A percentile compares a stretch with the other conserved stretches of the same genome.
Evolutionary conservation across 2,888 invertebrate genomes (phyloP).

Genomic region (Serripes groenlandicus): DNA sequence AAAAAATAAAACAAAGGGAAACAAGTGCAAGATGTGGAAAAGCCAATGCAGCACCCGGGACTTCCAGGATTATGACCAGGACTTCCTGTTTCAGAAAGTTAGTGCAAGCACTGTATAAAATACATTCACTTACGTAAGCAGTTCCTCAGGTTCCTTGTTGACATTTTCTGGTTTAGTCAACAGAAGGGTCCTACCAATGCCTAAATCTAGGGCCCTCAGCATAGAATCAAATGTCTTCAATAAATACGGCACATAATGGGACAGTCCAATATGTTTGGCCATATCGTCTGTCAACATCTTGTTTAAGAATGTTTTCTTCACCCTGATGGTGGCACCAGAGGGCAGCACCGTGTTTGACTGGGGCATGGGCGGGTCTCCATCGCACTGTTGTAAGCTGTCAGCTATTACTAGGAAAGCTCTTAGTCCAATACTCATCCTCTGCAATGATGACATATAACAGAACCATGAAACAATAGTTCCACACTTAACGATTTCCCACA

Average conservation of each 20-base stretch:
- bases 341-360: slow-evolving; percentile 97
- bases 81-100: no score
- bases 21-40: no score
- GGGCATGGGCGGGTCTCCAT: slow-evolving; percentile 99
- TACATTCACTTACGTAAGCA: slow-evolving; percentile 83
- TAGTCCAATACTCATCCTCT: slow-evolving; percentile 98
- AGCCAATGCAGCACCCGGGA: no score
- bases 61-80: no score
- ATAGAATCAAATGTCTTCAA: slow-evolving; percentile 98
- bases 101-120: not conserved
- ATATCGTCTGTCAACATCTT: slow-evolving; percentile 95
- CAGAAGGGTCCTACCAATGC: slow-evolving; percentile 98
- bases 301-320: slow-evolving; percentile 98
- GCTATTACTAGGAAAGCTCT: slow-evolving; percentile 99
- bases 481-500: no score
- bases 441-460: no score
- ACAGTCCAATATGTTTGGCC: slow-evolving; percentile 98
- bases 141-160: slow-evolving; percentile 91
- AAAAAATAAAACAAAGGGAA: no score
- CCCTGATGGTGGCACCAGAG: slow-evolving; percentile 97
- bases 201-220: slow-evolving; percentile 96
- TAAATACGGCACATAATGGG: slow-evolving; percentile 98
- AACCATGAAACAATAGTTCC: no score
- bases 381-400: slow-evolving; percentile 99
- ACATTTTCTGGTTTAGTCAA: slow-evolving; percentile 98